Evolutionary conservation across 2,888 invertebrate genomes (phyloP).

Genomic region (Physocephala rufipes): DNA sequence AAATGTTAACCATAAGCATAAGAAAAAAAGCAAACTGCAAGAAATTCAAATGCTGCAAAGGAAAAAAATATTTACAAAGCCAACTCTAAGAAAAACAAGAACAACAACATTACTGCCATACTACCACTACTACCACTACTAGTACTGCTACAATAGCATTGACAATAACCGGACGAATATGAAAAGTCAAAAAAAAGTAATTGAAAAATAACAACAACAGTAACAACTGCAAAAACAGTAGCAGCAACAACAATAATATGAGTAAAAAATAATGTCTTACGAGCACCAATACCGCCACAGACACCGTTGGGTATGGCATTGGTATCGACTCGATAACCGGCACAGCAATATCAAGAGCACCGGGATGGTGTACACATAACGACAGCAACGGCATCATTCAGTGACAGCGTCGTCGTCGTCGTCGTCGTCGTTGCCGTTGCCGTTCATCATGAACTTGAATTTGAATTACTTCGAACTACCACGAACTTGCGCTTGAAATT

Average conservation of each 20-base stretch:
- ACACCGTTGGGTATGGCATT: too few species aligned
- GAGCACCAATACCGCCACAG: too few species aligned
- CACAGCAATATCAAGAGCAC: too few species aligned
- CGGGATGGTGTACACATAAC: too few species aligned
- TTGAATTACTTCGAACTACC: slow-evolving; percentile 52
- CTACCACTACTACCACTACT: slow-evolving; percentile 40
- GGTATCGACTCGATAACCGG: too few species aligned
- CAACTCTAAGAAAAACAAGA: background rate
- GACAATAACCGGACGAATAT: background rate
- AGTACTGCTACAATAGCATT: background rate
- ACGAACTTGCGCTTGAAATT: slow-evolving; percentile 37
- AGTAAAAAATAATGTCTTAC: too few species aligned
- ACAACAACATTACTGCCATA: slow-evolving; percentile 18
- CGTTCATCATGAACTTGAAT: slow-evolving; percentile 55
- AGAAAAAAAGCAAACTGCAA: background rate
- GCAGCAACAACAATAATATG: too few species aligned
- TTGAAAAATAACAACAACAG: background rate
- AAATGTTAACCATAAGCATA: slow-evolving; percentile 5
- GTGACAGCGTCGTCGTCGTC: background rate
- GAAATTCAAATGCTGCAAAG: too few species aligned
- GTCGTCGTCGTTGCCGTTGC: background rate
- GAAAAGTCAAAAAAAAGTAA: slow-evolving; percentile 1
- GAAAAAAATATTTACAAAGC: background rate
- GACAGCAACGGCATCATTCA: too few species aligned
- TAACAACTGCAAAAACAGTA: slow-evolving; percentile 1